Evolutionary conservation across 2,113 vertebrate species (phyloP), one percentile per base, ranked within the genome.

Genomic region (Oceanodroma tethys): DNA sequence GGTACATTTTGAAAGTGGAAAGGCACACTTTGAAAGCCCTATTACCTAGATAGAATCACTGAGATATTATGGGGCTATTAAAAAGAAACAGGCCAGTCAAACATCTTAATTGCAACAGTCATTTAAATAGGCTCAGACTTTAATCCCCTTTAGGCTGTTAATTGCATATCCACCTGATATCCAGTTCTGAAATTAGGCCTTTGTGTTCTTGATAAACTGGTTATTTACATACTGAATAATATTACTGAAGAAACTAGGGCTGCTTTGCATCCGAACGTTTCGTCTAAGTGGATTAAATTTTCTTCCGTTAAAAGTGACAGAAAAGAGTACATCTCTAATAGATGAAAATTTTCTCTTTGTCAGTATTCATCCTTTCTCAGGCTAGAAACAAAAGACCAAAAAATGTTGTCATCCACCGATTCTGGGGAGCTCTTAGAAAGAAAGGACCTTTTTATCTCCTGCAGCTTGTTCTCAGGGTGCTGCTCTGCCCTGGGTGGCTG

Each of bases 171-270:
- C 42, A 62, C 36, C 59, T 50, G 55, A 86, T 72, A 78, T 1
- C 32, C 47, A 88, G 42, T 91, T 81, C 67, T 92, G 93, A 94
- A 97, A 94, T 96, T 58, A 95, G 94, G 86, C 59, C 80, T 92
- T 81, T 91, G 42, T 95, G 88, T 88, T 95, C 91, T 81, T 58
- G 30, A 92, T 86, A 88, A 95, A 83, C 25, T 76, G 45, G 34
- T 53, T 83, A 65, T 73, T 95, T 80, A 78, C 88, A 76, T 90
- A 76, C 53, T 71, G 38, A 55, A 70, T 76, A 86, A 50, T 67
- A 84, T 55, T 79, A 85, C 66, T 60, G 32, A 90, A 81, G 75
- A 50, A 88, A 83, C 50, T 52, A 58, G 75, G 29, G 42, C 67
- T 84, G n/a, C 55, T 92, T 92, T 83, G 50, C 26, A n/a, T 43